These are phyloP conservation scores for Sula dactylatra DNA, from an alignment of 2,113 vertebrate genomes.

Conservation along the genomic window DNA sequence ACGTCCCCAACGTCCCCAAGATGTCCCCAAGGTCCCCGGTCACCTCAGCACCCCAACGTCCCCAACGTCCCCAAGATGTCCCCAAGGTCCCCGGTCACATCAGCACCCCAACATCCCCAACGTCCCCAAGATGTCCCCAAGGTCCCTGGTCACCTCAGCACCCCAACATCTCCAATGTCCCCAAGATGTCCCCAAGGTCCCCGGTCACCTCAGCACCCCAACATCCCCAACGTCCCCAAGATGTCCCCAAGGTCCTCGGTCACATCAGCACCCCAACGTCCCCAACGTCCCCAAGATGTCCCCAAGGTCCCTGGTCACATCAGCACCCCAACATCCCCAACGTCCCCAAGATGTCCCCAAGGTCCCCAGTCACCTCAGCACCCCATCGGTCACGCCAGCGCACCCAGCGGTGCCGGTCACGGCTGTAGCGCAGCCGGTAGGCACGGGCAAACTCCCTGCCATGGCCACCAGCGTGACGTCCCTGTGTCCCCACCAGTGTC, in stretches of 20 bases:
- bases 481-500: conserved; percentile 89
- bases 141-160: accelerated
- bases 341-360: neutral
- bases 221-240: no score
- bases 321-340: no score
- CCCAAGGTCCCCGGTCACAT: neutral
- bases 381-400: conserved; percentile 90
- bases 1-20: no score
- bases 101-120: neutral
- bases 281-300: no score
- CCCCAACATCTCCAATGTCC: accelerated
- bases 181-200: neutral
- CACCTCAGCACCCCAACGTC: neutral
- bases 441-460: conserved; percentile 89
- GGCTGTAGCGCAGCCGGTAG: conserved; percentile 87
- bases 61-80: no score
- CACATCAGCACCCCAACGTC: accelerated
- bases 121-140: neutral
- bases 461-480: conserved; percentile 88
- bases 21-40: neutral
- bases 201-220: neutral
- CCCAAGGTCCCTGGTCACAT: no score
- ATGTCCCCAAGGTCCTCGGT: accelerated
- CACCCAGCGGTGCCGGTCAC: conserved; percentile 86
- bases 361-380: conserved; percentile 73